A percentile compares a stretch with the other conserved stretches of the same genome.
Conservation (phyloP, 1,140 invertebrate genomes). For the Solenopsis fugax region DNA sequence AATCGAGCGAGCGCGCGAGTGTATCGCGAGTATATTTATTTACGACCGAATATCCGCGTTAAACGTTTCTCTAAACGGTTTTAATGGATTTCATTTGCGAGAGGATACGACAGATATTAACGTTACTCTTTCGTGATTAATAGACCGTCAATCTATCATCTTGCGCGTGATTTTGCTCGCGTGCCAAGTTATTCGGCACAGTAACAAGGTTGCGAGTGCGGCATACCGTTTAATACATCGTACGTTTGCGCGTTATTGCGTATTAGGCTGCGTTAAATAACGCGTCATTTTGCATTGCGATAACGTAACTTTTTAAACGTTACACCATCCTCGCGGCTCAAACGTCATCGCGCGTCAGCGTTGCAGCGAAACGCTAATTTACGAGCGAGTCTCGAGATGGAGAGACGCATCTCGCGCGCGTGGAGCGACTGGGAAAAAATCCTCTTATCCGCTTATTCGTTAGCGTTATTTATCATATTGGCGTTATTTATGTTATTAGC, state of each 20-base stretch:
- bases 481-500: not conserved
- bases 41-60: not conserved
- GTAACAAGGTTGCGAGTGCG: not conserved
- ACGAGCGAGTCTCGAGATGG: not conserved
- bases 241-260: conserved; percentile 6
- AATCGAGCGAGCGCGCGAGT: not conserved
- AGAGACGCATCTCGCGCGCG: not conserved
- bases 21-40: not conserved
- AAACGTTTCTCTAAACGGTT: not conserved
- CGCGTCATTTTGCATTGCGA: not conserved
- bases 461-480: not conserved
- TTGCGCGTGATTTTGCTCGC: conserved; percentile 23
- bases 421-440: not conserved
- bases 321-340: conserved; percentile 1
- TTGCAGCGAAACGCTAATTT: conserved; percentile 23
- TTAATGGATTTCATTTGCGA: conserved; percentile 15
- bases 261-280: conserved; percentile 1
- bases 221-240: not conserved
- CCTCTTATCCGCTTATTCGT: not conserved
- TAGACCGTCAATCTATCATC: conserved; percentile 28
- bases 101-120: conserved; percentile 38
- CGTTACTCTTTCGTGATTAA: conserved; percentile 34
- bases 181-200: conserved; percentile 10
- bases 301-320: conserved; percentile 20
- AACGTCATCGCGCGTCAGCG: conserved; percentile 32